Percentiles rank a stretch among this genome's conserved stretches.
Evolutionary conservation across 2,797 vertebrate genomes (phyloP).

Genomic region (Acridotheres tristis): DNA sequence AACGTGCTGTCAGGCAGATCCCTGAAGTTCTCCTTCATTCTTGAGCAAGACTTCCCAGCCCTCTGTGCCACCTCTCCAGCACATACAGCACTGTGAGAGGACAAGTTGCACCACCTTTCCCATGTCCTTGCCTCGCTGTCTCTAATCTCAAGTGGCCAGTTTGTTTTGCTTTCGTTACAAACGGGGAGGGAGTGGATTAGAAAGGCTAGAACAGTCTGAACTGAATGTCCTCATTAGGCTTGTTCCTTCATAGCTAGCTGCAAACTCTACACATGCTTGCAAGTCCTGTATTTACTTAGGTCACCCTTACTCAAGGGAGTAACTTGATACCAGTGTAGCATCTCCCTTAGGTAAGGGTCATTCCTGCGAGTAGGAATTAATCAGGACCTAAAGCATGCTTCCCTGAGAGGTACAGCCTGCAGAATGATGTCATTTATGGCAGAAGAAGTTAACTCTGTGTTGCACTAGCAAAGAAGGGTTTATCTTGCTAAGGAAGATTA

Average conservation of each 20-base stretch:
- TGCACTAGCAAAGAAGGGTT: neutral
- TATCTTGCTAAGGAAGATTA: neutral
- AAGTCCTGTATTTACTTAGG: neutral
- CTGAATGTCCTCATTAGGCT: constrained; percentile 29
- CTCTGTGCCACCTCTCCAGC: neutral
- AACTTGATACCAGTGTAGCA: neutral
- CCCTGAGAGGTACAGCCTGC: neutral
- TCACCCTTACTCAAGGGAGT: neutral
- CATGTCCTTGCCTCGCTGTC: neutral
- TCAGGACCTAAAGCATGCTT: neutral
- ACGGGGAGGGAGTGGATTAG: neutral
- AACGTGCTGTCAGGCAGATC: neutral
- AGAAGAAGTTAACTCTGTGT: neutral
- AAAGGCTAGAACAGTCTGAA: constrained; percentile 42
- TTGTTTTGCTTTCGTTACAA: constrained; percentile 35
- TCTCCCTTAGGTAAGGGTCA: neutral
- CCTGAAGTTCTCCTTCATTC: neutral
- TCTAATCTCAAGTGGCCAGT: constrained; percentile 39
- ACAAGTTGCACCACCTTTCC: constrained; percentile 48
- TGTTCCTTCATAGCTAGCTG: constrained; percentile 23
- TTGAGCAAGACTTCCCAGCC: neutral
- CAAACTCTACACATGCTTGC: neutral
- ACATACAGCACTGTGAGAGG: neutral
- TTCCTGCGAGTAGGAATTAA: neutral
- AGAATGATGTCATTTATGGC: neutral